Percentiles rank a stretch among this genome's conserved stretches.
phyloP scores from a whole-genome alignment of 2,888 invertebrate species.

The Tachina fera region DNA sequence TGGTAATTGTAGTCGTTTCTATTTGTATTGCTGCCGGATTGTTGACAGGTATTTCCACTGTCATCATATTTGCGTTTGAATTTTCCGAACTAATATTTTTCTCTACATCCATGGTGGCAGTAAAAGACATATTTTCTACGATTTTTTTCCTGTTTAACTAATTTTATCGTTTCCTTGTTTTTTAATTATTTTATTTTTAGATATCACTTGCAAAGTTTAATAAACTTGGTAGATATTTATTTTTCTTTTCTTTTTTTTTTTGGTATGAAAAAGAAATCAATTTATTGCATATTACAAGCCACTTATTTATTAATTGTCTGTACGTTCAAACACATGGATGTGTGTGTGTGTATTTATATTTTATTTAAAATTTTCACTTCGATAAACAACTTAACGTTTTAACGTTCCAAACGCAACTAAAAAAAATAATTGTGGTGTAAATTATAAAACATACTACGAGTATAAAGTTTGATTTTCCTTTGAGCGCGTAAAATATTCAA shows the following conservation, averaged over 20 bases:
- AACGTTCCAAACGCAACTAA: slow-evolving; percentile 78
- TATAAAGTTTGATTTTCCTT: slow-evolving; percentile 54
- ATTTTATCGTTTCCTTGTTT: neutral
- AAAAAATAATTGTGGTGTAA: slow-evolving; percentile 69
- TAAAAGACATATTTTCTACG: slow-evolving; percentile 66
- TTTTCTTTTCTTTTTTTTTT: neutral
- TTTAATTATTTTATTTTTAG: slow-evolving; percentile 3
- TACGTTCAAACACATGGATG: neutral
- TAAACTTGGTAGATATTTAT: neutral
- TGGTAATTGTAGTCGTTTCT: slow-evolving; percentile 47
- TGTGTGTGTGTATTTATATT: neutral
- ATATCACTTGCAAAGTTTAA: neutral
- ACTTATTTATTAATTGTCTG: slow-evolving; percentile 20
- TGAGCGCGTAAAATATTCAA: slow-evolving; percentile 27
- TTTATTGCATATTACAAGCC: neutral
- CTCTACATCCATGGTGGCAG: slow-evolving; percentile 71
- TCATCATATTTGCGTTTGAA: slow-evolving; percentile 62
- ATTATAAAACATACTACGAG: neutral
- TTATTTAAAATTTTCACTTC: slow-evolving; percentile 12
- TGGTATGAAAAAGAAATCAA: neutral
- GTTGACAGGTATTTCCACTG: slow-evolving; percentile 66
- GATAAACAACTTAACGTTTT: slow-evolving; percentile 73
- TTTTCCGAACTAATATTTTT: slow-evolving; percentile 72
- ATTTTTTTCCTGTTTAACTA: slow-evolving; percentile 19
- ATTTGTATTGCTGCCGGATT: slow-evolving; percentile 46